These are phyloP conservation scores for Plutella xylostella DNA, from an alignment of 2,888 invertebrate species.

Conservation along the genomic window DNA sequence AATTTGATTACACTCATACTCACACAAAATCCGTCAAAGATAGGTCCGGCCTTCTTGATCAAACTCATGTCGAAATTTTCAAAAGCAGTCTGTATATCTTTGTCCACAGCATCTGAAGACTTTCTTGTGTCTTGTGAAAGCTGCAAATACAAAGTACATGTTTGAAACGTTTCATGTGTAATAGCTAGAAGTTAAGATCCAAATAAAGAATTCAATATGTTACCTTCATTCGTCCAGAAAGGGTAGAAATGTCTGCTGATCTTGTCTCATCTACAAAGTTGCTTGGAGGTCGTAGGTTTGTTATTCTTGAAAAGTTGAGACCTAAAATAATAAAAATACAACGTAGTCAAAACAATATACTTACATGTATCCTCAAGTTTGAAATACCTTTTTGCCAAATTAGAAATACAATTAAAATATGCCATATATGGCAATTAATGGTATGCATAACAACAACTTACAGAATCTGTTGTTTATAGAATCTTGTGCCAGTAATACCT, in stretches of 20 bases:
- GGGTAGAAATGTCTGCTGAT: slow-evolving; percentile 35
- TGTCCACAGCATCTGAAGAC: slow-evolving; percentile 34
- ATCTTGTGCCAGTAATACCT: too few species aligned
- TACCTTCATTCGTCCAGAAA: slow-evolving; percentile 46
- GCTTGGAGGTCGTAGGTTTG: slow-evolving; percentile 38
- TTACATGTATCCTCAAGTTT: too few species aligned
- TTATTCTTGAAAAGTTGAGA: slow-evolving; percentile 58
- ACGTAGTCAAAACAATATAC: too few species aligned
- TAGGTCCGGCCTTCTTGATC: slow-evolving; percentile 80
- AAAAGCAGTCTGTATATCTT: slow-evolving; percentile 39
- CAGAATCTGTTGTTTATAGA: too few species aligned
- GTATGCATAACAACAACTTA: too few species aligned
- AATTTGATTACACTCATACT: too few species aligned
- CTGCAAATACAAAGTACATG: slow-evolving; percentile 24
- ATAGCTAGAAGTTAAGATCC: background rate
- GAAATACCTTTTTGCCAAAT: too few species aligned
- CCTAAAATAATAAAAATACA: slow-evolving; percentile 29
- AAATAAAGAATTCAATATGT: background rate
- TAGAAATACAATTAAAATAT: too few species aligned
- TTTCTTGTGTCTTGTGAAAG: slow-evolving; percentile 40
- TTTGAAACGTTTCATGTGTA: slow-evolving; percentile 5
- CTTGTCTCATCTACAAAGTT: slow-evolving; percentile 55
- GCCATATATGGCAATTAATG: too few species aligned
- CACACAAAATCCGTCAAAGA: slow-evolving; percentile 91
- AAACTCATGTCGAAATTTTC: slow-evolving; percentile 70